Evolutionary conservation across 53 echinoderm and acorn worm genomes (phyloP).

Genomic region (Luidia sarsii): DNA sequence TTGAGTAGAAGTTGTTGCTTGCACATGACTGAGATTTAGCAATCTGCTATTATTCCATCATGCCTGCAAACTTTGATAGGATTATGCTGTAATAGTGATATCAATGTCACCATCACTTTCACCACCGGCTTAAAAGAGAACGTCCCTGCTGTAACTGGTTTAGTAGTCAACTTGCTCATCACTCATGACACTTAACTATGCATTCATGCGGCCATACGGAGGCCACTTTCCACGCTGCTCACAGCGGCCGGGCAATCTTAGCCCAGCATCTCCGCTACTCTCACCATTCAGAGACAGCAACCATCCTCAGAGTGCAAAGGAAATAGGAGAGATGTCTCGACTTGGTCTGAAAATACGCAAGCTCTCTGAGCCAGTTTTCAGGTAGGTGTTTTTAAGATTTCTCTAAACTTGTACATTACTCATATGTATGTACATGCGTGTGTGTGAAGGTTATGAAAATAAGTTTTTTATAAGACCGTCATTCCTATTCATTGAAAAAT

Average conservation of each 20-base stretch:
- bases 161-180: no score
- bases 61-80: neutral
- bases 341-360: conserved; percentile 71
- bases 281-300: conserved; percentile 35
- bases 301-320: conserved; percentile 24
- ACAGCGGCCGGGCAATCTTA: conserved; percentile 26
- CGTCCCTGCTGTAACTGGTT: no score
- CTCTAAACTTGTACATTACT: no score
- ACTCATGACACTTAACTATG: conserved; percentile 46
- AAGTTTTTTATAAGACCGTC: no score
- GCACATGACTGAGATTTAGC: neutral
- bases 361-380: conserved; percentile 85
- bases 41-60: neutral
- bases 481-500: no score
- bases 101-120: conserved; percentile 3
- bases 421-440: no score
- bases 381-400: no score
- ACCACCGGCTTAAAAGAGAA: no score
- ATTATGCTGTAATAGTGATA: neutral
- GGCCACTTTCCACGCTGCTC: conserved; percentile 30
- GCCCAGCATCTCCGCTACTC: conserved; percentile 37
- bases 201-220: conserved; percentile 49
- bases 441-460: no score
- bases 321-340: conserved; percentile 38
- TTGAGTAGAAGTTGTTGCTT: no score